Evolutionary conservation across 1,140 invertebrate species (phyloP), one percentile per base, ranked within the genome.

Genomic region (Panagrolaimus sp.): DNA sequence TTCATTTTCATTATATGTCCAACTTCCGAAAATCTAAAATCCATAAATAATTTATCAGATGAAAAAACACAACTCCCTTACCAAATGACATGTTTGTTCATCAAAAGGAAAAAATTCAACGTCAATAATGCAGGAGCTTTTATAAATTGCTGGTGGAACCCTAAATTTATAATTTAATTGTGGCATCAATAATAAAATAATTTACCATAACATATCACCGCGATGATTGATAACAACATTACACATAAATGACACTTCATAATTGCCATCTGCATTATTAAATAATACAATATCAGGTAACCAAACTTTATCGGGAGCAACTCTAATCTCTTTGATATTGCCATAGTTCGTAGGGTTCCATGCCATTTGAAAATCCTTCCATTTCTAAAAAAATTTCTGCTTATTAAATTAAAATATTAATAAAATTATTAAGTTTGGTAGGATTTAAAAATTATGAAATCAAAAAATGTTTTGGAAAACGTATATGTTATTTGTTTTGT

Each of bases 261-360:
- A 97, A 84, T 96, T 96, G 17, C 94, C 94, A 85, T 97, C 94
- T 80, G 94, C 94, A 83, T 98, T 99, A 88, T 99, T 99, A 85
- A 98, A 98, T 46, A 99, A 88, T 43, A 98, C 96, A 78, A 99
- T 96, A 85, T 99, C 96, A 5, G 96, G 96, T 84, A 96, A 96
- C 96, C 96, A 99, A 67, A 98, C 94, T 89, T 97, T 96, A 84
- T 98, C 94, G 24, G 94, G 94, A 26, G 93, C 92, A 73, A 99
- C 88, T 73, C 95, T 89, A 45, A 99, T 88, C 24, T 96, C 92
- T 38, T 90, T 90, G 73, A 99, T 98, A 55, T 94, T 93, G 63
- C 95, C 94, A 82, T 98, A 99, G 84, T 98, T 92, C 65, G 92
- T 91, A 80, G 96, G 92, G 81, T 97, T 92, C 96, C 96, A 99